Conservation (phyloP, 2,797 vertebrate genomes). For the Meda fulgida region DNA sequence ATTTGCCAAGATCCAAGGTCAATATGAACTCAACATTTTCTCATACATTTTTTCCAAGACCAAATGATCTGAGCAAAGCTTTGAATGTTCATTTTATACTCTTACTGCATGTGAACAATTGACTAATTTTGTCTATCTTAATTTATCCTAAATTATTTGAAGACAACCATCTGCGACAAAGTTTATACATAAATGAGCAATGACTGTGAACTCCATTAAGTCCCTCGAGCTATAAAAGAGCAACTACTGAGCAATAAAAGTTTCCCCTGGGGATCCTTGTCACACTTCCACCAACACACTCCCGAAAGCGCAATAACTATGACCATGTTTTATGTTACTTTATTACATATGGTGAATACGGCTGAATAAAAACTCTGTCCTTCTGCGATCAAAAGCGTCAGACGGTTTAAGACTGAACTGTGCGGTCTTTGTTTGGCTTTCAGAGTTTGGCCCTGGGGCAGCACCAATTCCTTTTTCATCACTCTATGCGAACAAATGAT, state of each 20-base stretch:
- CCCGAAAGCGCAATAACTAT: not conserved
- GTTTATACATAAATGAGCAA: not conserved
- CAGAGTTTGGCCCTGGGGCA: slow-evolving; percentile 47
- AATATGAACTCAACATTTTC: not conserved
- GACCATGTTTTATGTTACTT: not conserved
- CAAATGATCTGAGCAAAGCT: not conserved
- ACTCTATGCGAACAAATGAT: slow-evolving; percentile 44
- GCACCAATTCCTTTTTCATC: slow-evolving; percentile 41
- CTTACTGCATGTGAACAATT: not conserved
- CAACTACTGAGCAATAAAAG: not conserved
- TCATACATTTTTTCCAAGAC: not conserved
- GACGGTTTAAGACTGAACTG: slow-evolving; percentile 19
- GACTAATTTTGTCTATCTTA: not conserved
- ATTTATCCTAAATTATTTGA: not conserved
- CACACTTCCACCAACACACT: slow-evolving; percentile 12
- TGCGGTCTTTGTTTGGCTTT: slow-evolving; percentile 46
- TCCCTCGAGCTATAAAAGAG: not conserved
- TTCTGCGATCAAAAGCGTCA: slow-evolving; percentile 29
- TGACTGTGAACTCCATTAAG: not conserved
- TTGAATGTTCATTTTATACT: not conserved
- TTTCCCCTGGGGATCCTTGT: not conserved
- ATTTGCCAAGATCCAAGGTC: not conserved
- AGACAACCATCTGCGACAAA: not conserved
- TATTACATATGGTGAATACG: not conserved
- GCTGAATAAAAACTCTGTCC: slow-evolving; percentile 21